A percentile compares a stretch with the other conserved stretches of the same genome.
Conservation (phyloP, 2,888 invertebrate genomes). For the Liopterus haemorrhoidalis region DNA sequence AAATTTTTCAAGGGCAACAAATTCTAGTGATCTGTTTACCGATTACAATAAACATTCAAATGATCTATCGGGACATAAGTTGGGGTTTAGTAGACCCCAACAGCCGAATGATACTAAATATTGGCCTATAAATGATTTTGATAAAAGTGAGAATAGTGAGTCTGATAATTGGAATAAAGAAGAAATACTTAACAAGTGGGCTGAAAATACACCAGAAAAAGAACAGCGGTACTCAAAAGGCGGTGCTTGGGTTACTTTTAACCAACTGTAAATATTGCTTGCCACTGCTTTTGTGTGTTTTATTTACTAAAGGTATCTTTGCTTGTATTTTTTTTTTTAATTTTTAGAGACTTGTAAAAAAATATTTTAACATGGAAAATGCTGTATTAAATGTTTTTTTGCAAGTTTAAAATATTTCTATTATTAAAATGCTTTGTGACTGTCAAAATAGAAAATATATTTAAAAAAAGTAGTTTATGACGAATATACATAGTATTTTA, state of each 20-base stretch:
- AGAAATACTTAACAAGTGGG: constrained; percentile 24
- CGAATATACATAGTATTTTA: no score
- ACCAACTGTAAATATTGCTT: constrained; percentile 47
- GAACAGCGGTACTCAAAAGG: constrained; percentile 31
- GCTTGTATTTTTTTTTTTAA: constrained; percentile 30
- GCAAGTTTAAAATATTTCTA: constrained; percentile 15
- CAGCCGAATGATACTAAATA: constrained; percentile 8
- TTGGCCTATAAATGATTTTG: constrained; percentile 4
- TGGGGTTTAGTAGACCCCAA: constrained; percentile 3
- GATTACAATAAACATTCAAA: no score
- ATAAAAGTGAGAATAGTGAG: constrained; percentile 14
- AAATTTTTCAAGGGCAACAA: no score
- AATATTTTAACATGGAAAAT: constrained; percentile 19
- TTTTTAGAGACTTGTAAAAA: constrained; percentile 17
- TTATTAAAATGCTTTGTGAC: no score
- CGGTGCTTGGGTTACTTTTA: constrained; percentile 47
- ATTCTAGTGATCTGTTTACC: no score
- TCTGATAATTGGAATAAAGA: constrained; percentile 30
- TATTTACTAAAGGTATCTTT: constrained; percentile 36
- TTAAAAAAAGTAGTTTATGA: no score
- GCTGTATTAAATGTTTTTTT: constrained; percentile 27
- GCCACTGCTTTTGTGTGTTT: constrained; percentile 33
- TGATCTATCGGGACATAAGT: constrained; percentile 8
- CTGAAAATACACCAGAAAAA: constrained; percentile 28
- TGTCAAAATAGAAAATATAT: no score